Evolutionary conservation across 2,797 vertebrate genomes (phyloP), one percentile per base, ranked within the genome.

Genomic region (Alosa sapidissima): DNA sequence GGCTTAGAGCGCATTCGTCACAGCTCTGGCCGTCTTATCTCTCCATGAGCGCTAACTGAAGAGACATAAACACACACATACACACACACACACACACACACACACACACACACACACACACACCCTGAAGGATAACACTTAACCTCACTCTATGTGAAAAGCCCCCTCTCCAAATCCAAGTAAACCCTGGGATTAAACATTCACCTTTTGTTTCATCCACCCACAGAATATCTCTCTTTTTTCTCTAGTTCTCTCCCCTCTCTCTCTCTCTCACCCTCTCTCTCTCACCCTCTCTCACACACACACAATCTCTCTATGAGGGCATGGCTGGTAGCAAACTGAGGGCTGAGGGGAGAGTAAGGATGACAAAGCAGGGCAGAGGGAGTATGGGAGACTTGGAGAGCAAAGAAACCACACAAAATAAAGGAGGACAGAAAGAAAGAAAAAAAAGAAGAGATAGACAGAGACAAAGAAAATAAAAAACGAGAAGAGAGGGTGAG

Each of bases 171-270:
- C 83, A 83, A 85, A 81, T 81, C 86, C 85, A 82, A 65, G 72
- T 85, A 85, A 82, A 81, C 86, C 54, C 82, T 75, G 33, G 81
- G 81, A 87, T 84, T 82, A 87, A 87, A 41, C 33, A 81, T 75
- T 81, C 52, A 45, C 81, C 83, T 83, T 84, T 85, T 84, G 86
- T 87, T 84, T 62, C 36, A 75, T 75, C 68, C 68, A 75, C 36
- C 68, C 68, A 41, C 68, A 75, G 68, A 75, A 75, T 33, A 84
- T 60, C 83, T 49, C 83, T 84, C 62, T 84, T 84, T 48, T 81
- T 82, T 78, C 86, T 81, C 86, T 28, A 28, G 28, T 28, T 3
- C 8, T n/a, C 6, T 65, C 36, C 13, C 0, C 65, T 14, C 58
- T 6, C 58, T 6, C 58, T 14, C 65, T 33, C 33, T 14, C 24